These are phyloP conservation scores for Synanthedon myopaeformis DNA, from an alignment of 2,888 invertebrate species.

Conservation along the genomic window DNA sequence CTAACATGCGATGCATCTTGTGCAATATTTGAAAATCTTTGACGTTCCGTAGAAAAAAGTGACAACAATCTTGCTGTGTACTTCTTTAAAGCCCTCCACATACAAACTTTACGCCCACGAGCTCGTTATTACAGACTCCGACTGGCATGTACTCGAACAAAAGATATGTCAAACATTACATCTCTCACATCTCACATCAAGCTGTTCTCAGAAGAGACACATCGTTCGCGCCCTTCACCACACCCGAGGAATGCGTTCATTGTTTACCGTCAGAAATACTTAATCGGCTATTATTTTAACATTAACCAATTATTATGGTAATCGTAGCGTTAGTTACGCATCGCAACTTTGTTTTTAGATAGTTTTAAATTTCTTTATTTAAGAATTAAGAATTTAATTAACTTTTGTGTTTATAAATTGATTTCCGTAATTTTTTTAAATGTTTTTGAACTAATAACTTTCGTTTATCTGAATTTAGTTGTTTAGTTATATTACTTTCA, in stretches of 20 bases:
- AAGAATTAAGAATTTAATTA: no score
- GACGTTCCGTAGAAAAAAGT: neutral
- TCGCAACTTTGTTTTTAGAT: no score
- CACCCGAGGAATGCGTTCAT: constrained; percentile 12
- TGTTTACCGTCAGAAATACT: neutral
- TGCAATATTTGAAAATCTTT: neutral
- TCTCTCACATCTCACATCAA: constrained; percentile 14
- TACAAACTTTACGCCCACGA: constrained; percentile 7
- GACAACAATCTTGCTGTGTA: neutral
- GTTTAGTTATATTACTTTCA: no score
- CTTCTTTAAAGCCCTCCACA: constrained; percentile 18
- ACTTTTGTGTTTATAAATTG: no score
- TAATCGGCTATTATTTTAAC: no score
- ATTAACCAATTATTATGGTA: no score
- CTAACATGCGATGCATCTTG: no score
- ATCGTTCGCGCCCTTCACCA: constrained; percentile 9
- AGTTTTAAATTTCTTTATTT: no score
- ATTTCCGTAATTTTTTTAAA: no score
- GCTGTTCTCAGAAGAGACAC: constrained; percentile 27
- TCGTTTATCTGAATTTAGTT: no score
- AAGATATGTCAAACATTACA: constrained; percentile 12
- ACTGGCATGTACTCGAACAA: neutral
- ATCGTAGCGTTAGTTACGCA: no score
- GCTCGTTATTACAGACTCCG: neutral
- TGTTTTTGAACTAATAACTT: no score